Base-by-base conservation (phyloP, 2,888 invertebrate genomes). In the Brenthis ino region DNA sequence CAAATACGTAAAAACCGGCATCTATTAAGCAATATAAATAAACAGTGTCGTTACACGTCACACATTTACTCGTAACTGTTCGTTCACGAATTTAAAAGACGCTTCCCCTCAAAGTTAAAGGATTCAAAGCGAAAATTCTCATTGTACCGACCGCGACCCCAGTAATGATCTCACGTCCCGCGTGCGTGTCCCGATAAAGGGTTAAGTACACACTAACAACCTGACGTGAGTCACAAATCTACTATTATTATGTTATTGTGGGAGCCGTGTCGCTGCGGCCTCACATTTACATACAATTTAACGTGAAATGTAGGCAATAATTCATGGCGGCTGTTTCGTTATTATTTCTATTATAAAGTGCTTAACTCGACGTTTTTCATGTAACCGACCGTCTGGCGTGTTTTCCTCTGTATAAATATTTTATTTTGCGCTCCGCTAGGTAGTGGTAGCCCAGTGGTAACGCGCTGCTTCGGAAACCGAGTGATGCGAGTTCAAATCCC, bases 211-310 rank as follows among this genome's bases (percentile, higher is more conserved):
- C 85, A 90, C 90, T 91, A 91, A 92, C 91, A 89, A 89, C 89
- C 87, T 89, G 88, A 91, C 92, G 91, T 92, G 92, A 92, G 85
- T 91, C 88, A 92, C 92, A 91, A 92, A 91, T 91, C 91, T 87
- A 85, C 90, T 88, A 91, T 92, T 93, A 92, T 92, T 91, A 91
- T 92, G 92, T 92, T 92, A 91, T 92, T 92, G 92, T 91, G 89
- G 91, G 88, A 90, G 89, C 91, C 88, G 82, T 87, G 90, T 88
- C 89, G 87, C 79, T 82, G 85, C 82, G 87, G 85, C 84, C 85
- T 83, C 85, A 79, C 88, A 92, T 92, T 92, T 91, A 92, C 92
- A 92, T 92, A 92, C 90, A 90, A 90, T 91, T 92, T 91, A 91
- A 91, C 91, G 90, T 90, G 88, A 92, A 92, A 91, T 89, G 91